Evolutionary conservation across 92 coral and sea anemone genomes (phyloP), one percentile per base, ranked within the genome.

Genomic region (Porites lobata): DNA sequence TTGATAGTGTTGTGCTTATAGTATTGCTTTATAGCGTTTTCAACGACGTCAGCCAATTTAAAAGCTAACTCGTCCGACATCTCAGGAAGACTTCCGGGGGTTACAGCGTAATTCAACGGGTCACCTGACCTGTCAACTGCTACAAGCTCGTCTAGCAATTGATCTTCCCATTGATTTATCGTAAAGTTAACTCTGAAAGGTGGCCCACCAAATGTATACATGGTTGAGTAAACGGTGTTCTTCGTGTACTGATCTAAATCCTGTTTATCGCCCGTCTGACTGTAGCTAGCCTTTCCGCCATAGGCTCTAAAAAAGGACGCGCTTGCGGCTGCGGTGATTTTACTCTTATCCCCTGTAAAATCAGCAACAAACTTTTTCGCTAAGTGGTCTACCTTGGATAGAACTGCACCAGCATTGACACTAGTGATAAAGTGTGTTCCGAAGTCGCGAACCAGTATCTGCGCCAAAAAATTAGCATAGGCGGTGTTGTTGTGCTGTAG

Each of bases 391-490:
- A 96, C 89, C 79, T 96, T 93, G 11, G 99, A 95, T 26, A 96
- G 86, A 75, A 95, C 85, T 11, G 98, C 98, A 11, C 99, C 98
- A 7, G 98, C 95, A 72, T 93, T 94, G 68, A 95, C 94, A 53
- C 99, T 94, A 19, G 99, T 95, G 68, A 95, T 76, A 76, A 81
- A 91, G 85, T 96, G 99, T 66, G 99, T 96, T 1, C 99, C 99
- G 73, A 87, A 96, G 82, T 96, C 99, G 43, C 99, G 99, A 20
- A 96, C 87, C 64, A 96, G 79, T 75, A 95, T 54, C 75, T 95
- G 95, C 2, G 95, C 93, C 58, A 96, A 90, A 83, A 75, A 96
- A 8, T 92, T 89, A 21, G 99, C 99, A 51, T 87, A 94, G 8
- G 93, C 96, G 66, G 96, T 95, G 78, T 96, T 96, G 53, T 95